Base-by-base conservation (phyloP, 2,888 invertebrate genomes). In the Pachymerium ferrugineum region DNA sequence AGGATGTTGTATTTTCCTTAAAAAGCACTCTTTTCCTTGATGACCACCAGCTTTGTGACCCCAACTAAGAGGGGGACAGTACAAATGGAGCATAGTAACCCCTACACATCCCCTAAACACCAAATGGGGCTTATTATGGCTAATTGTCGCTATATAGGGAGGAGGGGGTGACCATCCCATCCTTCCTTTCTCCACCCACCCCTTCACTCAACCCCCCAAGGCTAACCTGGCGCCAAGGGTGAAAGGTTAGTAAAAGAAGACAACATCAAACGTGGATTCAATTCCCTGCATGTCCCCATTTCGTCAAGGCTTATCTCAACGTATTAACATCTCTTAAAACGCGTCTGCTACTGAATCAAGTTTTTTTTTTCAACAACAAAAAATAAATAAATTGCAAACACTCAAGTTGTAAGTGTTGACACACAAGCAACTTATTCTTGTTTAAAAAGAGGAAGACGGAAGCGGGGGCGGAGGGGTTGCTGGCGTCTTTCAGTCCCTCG, bases 121-220 rank as follows among this genome's bases (percentile, higher is more conserved):
- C 47, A 47, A 47, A 47, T 47, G 47, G 47, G 47, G 47, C 47
- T 47, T 47, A 47, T 47, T 47, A 47, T 47, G 47, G 47, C 47
- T 47, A 47, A 47, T 47, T 47, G 47, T 47, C 47, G 47, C 47
- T 47, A 47, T 47, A 47, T 47, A 22, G 47, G 22, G n/a, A 47
- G 47, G 22, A 47, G n/a, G 47, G 47, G 22, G 22, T 47, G 47
- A 47, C 47, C 47, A 47, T 19, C 47, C 47, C 47, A 47, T 22
- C 47, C 47, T 22, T n/a, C 22, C 47, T 6, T 8, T 47, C 47
- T n/a, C n/a, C n/a, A 47, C 47, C 47, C 47, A 47, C 47, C 47
- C 47, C 47, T n/a, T 47, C 47, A 8, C 16, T 47, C 47, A 47
- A 16, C 22, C 47, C 47, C 47, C 47, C 22, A 47, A 22, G 47